Evolutionary conservation across 2,888 invertebrate species (phyloP).

Genomic region (Helleia helle): DNA sequence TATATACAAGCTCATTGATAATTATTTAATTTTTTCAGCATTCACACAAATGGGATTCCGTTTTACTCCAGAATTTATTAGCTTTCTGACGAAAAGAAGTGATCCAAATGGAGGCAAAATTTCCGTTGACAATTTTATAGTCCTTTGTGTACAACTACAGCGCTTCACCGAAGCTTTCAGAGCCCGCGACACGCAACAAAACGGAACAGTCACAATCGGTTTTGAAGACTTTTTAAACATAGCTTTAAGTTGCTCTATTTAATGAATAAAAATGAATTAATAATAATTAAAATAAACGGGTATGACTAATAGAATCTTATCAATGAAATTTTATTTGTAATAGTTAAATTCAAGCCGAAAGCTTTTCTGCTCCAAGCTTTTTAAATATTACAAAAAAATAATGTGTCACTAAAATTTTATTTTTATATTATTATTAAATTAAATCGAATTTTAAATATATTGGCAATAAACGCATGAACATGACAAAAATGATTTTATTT

Average conservation of each 20-base stretch:
- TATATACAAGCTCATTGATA: too few relatives aligned
- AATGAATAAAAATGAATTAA: constrained; percentile 11
- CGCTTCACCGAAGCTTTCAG: constrained; percentile 91
- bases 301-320: background rate
- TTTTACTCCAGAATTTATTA: constrained; percentile 85
- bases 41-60: constrained; percentile 91
- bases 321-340: too few relatives aligned
- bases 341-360: too few relatives aligned
- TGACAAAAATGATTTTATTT: too few relatives aligned
- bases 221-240: constrained; percentile 94
- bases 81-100: constrained; percentile 79
- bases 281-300: constrained; percentile 7
- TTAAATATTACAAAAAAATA: too few relatives aligned
- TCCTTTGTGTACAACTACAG: constrained; percentile 90
- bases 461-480: too few relatives aligned
- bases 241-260: constrained; percentile 82
- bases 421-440: too few relatives aligned
- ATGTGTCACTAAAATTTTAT: too few relatives aligned
- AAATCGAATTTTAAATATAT: too few relatives aligned
- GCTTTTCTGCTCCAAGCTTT: too few relatives aligned
- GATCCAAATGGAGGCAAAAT: constrained; percentile 77
- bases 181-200: constrained; percentile 83
- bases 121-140: constrained; percentile 91
- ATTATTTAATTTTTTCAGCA: constrained; percentile 60
- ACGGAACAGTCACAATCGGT: constrained; percentile 86